Conservation (phyloP, 2,888 invertebrate genomes). For the Hirtodrosophila duncani region DNA sequence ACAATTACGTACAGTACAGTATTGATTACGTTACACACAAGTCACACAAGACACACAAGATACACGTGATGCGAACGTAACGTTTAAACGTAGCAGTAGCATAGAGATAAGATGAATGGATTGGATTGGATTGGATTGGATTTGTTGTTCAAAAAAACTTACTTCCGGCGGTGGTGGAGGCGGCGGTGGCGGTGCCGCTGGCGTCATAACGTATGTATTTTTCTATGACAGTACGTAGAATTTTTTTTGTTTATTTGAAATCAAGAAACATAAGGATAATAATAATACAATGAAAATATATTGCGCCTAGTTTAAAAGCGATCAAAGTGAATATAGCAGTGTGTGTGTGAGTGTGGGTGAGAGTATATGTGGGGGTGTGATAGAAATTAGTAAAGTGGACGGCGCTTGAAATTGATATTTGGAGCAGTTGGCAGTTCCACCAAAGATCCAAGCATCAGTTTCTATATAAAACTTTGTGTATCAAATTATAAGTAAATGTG, state of each 20-base stretch:
- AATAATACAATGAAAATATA: constrained; percentile 24
- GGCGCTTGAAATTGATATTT: too few species aligned
- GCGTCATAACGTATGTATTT: constrained; percentile 66
- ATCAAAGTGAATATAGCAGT: constrained; percentile 23
- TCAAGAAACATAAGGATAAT: constrained; percentile 28
- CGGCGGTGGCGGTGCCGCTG: constrained; percentile 60
- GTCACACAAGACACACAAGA: constrained; percentile 43
- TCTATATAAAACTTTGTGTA: too few species aligned
- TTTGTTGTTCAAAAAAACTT: too few species aligned
- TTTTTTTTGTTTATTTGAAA: constrained; percentile 7
- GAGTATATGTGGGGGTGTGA: too few species aligned
- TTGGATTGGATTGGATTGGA: constrained; percentile 22
- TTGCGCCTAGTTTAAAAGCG: constrained; percentile 3
- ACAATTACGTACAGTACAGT: constrained; percentile 57
- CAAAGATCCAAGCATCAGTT: too few species aligned
- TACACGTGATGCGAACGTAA: constrained; percentile 29
- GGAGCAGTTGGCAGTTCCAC: too few species aligned
- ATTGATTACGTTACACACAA: constrained; percentile 59
- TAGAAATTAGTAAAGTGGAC: too few species aligned
- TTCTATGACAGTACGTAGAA: constrained; percentile 42
- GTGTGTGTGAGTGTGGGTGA: constrained; percentile 6
- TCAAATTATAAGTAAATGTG: constrained; percentile 7
- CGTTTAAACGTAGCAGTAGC: constrained; percentile 16
- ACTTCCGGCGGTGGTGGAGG: constrained; percentile 67
- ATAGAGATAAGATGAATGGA: constrained; percentile 22